phyloP scores from a whole-genome alignment of 2,888 invertebrate genomes.

The Leucoma salicis region DNA sequence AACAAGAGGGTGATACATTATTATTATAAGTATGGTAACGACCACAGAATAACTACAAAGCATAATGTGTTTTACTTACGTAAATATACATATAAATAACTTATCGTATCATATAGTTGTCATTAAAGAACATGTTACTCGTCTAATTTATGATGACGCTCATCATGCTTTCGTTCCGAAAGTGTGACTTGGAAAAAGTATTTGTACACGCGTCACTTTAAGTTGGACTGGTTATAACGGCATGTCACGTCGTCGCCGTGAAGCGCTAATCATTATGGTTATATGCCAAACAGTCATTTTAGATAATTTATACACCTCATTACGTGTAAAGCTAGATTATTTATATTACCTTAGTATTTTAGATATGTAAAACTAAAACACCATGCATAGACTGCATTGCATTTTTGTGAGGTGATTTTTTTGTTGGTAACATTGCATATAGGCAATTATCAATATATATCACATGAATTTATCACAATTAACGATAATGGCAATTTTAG shows the following conservation, averaged over 20 bases:
- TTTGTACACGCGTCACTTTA: constrained; percentile 1
- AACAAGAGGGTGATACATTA: constrained; percentile 55
- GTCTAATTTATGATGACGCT: constrained; percentile 8
- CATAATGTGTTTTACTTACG: constrained; percentile 65
- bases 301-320: constrained; percentile 64
- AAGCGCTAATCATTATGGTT: background rate
- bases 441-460: constrained; percentile 52
- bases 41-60: constrained; percentile 59
- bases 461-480: constrained; percentile 45
- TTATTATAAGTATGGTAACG: constrained; percentile 15
- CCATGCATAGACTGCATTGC: constrained; percentile 76
- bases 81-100: constrained; percentile 32
- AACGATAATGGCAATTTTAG: constrained; percentile 27
- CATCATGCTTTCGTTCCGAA: background rate
- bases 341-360: constrained; percentile 68
- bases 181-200: background rate
- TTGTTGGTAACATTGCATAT: constrained; percentile 45
- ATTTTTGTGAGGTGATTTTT: constrained; percentile 69
- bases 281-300: constrained; percentile 53
- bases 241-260: constrained; percentile 1
- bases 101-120: constrained; percentile 23
- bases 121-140: constrained; percentile 1
- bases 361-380: constrained; percentile 61
- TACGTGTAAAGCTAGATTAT: constrained; percentile 64
- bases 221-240: constrained; percentile 3